Percentiles rank a stretch among this genome's conserved stretches.
phyloP scores from a whole-genome alignment of 2,113 vertebrate genomes.

The Eurypyga helias region DNA sequence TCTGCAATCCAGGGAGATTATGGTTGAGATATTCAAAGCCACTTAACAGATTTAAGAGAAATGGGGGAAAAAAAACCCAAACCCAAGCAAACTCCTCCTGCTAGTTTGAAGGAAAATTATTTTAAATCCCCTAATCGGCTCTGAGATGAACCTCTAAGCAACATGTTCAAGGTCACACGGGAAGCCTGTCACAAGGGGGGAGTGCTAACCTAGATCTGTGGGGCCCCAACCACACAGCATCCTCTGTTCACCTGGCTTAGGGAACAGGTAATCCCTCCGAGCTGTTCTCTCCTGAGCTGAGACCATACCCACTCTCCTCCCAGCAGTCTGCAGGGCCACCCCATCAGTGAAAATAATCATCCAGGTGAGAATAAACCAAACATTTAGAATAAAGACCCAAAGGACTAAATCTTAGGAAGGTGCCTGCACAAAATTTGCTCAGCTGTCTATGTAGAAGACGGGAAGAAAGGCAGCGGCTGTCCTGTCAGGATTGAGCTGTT shows the following conservation, averaged over 20 bases:
- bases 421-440: background rate
- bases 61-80: background rate
- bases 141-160: slow-evolving; percentile 31
- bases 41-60: background rate
- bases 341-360: background rate
- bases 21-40: background rate
- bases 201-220: background rate
- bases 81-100: background rate
- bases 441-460: background rate
- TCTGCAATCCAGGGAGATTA: slow-evolving; percentile 1
- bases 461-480: background rate
- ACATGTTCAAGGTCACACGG: background rate
- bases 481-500: background rate
- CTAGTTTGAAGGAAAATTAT: slow-evolving; percentile 38
- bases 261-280: background rate
- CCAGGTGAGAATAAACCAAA: background rate
- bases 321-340: background rate
- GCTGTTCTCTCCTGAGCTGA: background rate
- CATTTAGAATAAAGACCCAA: too few relatives aligned
- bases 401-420: background rate
- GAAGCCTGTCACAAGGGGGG: background rate
- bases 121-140: slow-evolving; percentile 61
- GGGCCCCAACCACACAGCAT: background rate
- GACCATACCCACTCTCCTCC: background rate
- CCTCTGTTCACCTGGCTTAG: background rate